Conservation (phyloP, 2,797 vertebrate species). For the Cheirogaleus major region DNA sequence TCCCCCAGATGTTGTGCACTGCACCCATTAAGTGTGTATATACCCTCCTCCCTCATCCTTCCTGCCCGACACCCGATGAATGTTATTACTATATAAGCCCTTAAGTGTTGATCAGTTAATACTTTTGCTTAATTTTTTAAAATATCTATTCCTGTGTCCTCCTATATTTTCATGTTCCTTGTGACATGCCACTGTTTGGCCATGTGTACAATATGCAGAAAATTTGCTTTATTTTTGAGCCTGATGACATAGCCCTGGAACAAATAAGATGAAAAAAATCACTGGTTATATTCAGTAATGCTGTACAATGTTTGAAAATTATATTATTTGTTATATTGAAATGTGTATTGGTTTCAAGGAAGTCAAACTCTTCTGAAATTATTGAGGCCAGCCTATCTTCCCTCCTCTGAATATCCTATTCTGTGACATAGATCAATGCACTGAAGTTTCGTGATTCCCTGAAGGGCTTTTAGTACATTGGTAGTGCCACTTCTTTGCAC, state of each 20-base stretch:
- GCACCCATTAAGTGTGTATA: too few species aligned
- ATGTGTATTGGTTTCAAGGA: background rate
- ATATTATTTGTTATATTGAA: conserved; percentile 12
- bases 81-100: too few species aligned
- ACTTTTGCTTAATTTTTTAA: background rate
- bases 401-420: background rate
- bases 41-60: too few species aligned
- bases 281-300: background rate
- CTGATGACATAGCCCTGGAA: background rate
- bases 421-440: conserved; percentile 6
- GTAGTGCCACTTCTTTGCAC: background rate
- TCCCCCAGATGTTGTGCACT: too few species aligned
- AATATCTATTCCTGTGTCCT: background rate
- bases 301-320: conserved; percentile 14
- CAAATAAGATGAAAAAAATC: conserved; percentile 35
- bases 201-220: background rate
- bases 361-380: conserved; percentile 47
- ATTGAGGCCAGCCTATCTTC: background rate
- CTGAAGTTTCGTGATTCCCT: conserved; percentile 41
- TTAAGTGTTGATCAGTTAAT: too few species aligned
- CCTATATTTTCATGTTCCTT: background rate
- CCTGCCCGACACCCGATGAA: too few species aligned
- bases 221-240: background rate
- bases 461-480: conserved; percentile 40
- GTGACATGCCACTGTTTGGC: background rate